Evolutionary conservation across 2,113 vertebrate genomes (phyloP).

Genomic region (Toxotes chatareus): DNA sequence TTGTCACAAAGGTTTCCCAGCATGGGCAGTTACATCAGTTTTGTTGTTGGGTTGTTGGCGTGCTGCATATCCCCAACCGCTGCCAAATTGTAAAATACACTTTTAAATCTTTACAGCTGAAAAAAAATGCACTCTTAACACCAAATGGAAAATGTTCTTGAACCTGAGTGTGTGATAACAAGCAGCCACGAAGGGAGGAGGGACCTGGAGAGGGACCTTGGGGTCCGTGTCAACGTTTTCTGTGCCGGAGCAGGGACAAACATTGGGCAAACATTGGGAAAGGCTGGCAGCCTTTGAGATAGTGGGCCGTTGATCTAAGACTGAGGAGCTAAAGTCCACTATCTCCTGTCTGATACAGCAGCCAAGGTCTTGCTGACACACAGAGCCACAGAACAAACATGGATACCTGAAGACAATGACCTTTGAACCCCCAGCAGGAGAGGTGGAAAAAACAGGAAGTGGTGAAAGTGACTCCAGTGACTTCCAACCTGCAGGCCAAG

Average conservation of each 20-base stretch:
- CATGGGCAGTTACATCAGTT: neutral
- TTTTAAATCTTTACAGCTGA: conserved; percentile 15
- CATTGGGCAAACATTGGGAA: conserved; percentile 84
- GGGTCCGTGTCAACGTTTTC: conserved; percentile 82
- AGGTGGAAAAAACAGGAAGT: conserved; percentile 73
- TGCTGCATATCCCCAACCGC: conserved; percentile 27
- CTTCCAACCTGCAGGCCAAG: conserved; percentile 72
- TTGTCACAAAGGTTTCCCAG: too few species aligned
- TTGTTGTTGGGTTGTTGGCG: conserved; percentile 23
- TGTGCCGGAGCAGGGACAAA: conserved; percentile 81
- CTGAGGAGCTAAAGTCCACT: conserved; percentile 79
- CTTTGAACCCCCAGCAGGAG: conserved; percentile 68
- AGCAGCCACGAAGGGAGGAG: conserved; percentile 58
- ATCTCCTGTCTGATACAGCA: conserved; percentile 77
- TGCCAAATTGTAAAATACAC: conserved; percentile 1
- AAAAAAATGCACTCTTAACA: conserved; percentile 18
- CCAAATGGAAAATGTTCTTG: conserved; percentile 69
- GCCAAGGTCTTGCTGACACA: conserved; percentile 81
- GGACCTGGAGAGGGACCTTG: conserved; percentile 76
- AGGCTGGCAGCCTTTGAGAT: conserved; percentile 82
- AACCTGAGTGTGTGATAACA: conserved; percentile 72
- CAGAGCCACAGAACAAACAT: conserved; percentile 77
- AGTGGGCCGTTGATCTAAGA: conserved; percentile 84
- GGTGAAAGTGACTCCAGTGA: conserved; percentile 76
- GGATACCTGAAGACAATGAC: conserved; percentile 85